phyloP scores from a whole-genome alignment of 2,797 vertebrate genomes.

The Tragelaphus eurycerus region DNA sequence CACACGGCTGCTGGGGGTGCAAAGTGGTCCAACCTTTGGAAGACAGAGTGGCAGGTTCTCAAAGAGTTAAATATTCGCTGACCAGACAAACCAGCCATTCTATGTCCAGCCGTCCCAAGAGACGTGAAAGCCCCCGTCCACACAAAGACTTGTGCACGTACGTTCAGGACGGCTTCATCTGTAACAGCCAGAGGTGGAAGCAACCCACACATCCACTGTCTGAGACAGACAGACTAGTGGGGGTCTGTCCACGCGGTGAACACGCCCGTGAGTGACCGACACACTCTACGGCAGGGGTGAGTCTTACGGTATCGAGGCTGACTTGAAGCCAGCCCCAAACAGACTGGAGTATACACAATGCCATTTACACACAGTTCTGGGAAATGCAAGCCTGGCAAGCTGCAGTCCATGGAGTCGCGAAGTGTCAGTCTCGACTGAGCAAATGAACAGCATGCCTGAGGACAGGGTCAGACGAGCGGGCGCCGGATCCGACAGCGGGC shows the following conservation, averaged over 20 bases:
- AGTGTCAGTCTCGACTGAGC: neutral
- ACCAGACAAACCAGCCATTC: neutral
- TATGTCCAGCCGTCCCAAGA: neutral
- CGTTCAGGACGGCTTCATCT: neutral
- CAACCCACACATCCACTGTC: accelerated
- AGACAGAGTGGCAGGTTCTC: neutral
- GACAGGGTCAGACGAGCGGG: neutral
- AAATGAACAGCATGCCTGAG: accelerated
- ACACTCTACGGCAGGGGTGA: accelerated
- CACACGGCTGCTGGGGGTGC: accelerated
- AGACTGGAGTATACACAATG: neutral
- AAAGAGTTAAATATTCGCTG: neutral
- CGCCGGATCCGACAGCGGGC: no score
- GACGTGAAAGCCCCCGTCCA: neutral
- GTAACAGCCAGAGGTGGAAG: neutral
- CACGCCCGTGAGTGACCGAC: neutral
- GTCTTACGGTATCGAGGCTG: neutral
- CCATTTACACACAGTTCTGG: accelerated
- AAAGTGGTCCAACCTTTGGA: neutral
- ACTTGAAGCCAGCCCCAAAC: neutral
- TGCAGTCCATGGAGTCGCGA: neutral
- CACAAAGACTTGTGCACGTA: neutral
- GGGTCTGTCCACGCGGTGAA: accelerated
- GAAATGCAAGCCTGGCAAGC: neutral
- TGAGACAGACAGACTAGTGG: neutral